Evolutionary conservation across 2,888 invertebrate species (phyloP).

Genomic region (Phyto melanocephala): DNA sequence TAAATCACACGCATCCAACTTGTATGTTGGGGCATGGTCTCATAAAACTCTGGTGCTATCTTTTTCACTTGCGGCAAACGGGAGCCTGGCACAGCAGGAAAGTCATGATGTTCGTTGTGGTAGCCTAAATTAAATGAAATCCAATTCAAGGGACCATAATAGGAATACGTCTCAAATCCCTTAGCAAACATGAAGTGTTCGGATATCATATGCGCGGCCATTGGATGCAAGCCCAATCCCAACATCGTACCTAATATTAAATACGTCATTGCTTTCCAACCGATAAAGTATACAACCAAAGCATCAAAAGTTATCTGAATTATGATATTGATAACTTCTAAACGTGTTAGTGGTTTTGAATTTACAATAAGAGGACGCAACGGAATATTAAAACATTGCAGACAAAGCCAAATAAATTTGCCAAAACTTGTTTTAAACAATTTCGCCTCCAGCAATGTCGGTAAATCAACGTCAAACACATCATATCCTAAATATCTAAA

Average conservation of each 20-base stretch:
- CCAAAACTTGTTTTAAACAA: slow-evolving; percentile 94
- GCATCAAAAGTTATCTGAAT: slow-evolving; percentile 93
- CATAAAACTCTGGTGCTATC: slow-evolving; percentile 97
- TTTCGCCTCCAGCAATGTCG: slow-evolving; percentile 93
- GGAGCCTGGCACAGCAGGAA: slow-evolving; percentile 97
- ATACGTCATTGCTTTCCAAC: slow-evolving; percentile 90
- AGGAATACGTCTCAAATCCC: slow-evolving; percentile 98
- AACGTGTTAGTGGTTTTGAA: slow-evolving; percentile 88
- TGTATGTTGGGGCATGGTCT: slow-evolving; percentile 93
- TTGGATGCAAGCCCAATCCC: slow-evolving; percentile 98
- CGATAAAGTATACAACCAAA: slow-evolving; percentile 87
- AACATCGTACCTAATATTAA: slow-evolving; percentile 90
- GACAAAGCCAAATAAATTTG: slow-evolving; percentile 93
- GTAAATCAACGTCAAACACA: slow-evolving; percentile 95
- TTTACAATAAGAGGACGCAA: slow-evolving; percentile 93
- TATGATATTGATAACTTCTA: slow-evolving; percentile 91
- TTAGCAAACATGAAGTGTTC: slow-evolving; percentile 99
- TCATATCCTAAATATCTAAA: slow-evolving; percentile 94
- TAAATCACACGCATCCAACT: slow-evolving; percentile 96
- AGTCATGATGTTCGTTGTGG: slow-evolving; percentile 99
- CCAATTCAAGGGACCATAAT: slow-evolving; percentile 97
- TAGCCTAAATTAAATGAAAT: slow-evolving; percentile 99
- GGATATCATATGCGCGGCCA: slow-evolving; percentile 98
- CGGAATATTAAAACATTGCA: slow-evolving; percentile 98
- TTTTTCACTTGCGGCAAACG: slow-evolving; percentile 94